Evolutionary conservation across 2,888 invertebrate genomes (phyloP).

Genomic region (Octodonta nipae): DNA sequence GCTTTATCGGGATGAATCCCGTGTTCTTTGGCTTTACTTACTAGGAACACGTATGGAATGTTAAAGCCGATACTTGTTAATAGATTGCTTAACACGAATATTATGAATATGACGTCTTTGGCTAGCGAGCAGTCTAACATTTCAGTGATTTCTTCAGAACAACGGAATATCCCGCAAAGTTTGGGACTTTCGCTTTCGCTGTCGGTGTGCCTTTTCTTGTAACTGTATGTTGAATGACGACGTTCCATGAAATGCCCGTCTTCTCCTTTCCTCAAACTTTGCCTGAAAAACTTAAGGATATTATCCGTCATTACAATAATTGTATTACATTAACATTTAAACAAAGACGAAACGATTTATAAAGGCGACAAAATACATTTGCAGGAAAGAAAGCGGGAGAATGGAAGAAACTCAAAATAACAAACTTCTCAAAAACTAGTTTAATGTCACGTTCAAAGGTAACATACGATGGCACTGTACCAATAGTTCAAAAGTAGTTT

Average conservation of each 20-base stretch:
- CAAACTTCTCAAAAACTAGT: too few relatives aligned
- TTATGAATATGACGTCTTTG: constrained; percentile 70
- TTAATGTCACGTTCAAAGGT: too few relatives aligned
- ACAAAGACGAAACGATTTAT: too few relatives aligned
- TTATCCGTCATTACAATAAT: too few relatives aligned
- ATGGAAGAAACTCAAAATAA: too few relatives aligned
- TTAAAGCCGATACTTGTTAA: constrained; percentile 90
- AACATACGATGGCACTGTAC: too few relatives aligned
- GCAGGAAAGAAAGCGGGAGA: too few relatives aligned
- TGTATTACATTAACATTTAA: too few relatives aligned
- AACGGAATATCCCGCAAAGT: constrained; percentile 10
- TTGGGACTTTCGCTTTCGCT: constrained; percentile 21
- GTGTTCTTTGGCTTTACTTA: constrained; percentile 53
- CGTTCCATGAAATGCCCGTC: constrained; percentile 21
- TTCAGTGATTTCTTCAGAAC: constrained; percentile 11
- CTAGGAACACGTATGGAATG: constrained; percentile 79
- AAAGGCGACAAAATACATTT: too few relatives aligned
- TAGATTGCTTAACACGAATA: constrained; percentile 88
- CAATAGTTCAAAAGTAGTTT: too few relatives aligned
- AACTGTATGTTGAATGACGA: constrained; percentile 19
- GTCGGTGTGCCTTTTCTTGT: constrained; percentile 10
- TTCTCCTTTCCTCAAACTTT: constrained; percentile 22
- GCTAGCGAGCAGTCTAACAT: constrained; percentile 81
- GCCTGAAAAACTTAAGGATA: too few relatives aligned
- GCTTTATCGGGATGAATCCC: constrained; percentile 45